Base-by-base conservation (phyloP, 1,140 invertebrate species). In the Eciton burchellii region DNA sequence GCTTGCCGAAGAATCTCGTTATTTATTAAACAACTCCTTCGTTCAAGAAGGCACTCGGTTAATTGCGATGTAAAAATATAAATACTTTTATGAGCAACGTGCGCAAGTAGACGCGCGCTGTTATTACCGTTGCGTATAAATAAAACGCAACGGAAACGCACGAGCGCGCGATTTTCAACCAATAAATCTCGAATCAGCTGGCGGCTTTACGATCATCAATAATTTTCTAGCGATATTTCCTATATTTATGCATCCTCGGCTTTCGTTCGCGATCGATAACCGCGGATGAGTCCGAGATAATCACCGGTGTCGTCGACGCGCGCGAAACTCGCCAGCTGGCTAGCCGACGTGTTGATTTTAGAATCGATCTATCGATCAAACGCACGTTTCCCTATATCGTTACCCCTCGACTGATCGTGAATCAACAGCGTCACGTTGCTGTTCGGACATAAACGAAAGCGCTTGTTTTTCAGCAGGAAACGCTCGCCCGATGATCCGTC, bases 131-230 rank as follows among this genome's bases (percentile, higher is more conserved):
- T 35, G 35, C 35, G 6, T 35, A 35, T 6, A 35, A 35, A 35
- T 35, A 35, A 57, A 43, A 12, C 12, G 19, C 12, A 6, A 11
- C 35, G 11, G 1, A 63, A 1, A 26, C 24, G 3, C 47, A 21
- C n/a, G 60, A 74, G 8, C 3, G n/a, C 12, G n/a, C 26, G 5
- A 21, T 47, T 12, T 24, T 62, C 29, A 47, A 0, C 66, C 41
- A 72, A 85, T 85, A 84, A 85, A 85, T 84, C 84, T 73, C 54
- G 60, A 45, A 81, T 84, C 66, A 84, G 35, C 56, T 35, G 59
- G 14, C 65, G 60, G 35, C 47, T 81, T 79, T 72, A 72, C 35
- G 68, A 60, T 35, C 41, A 54, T 47, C 82, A 81, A 86, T 87
- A 83, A 86, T 86, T 70, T 70, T 63, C 73, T 59, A 52, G 60